Evolutionary conservation across 1,140 invertebrate genomes (phyloP), one percentile per base, ranked within the genome.

Genomic region (Achatina immaculata): DNA sequence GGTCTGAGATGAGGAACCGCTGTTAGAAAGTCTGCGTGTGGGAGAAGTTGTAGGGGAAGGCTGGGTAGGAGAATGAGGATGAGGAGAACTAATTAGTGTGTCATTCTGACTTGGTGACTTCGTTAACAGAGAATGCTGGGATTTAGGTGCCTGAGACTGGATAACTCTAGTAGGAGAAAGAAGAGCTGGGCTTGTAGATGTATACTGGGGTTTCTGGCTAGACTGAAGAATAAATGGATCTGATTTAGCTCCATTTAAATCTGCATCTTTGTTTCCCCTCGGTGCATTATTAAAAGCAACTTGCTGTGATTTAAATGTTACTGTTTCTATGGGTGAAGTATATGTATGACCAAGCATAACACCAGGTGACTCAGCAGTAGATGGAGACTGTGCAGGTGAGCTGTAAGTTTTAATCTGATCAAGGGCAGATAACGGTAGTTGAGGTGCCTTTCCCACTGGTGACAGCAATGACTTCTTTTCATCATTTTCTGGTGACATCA

Each of bases 31-130:
- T 68, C 72, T 78, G 65, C 34, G 2, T 62, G 68, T 40, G 65
- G 76, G 65, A 79, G 74, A 79, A 48, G 78, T 24, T 40, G 51
- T n/a, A 58, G 81, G 28, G 72, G 82, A 78, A 62, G 71, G 40
- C 40, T 66, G 42, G 38, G 75, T 24, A 81, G 75, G 48, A 24
- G 75, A 40, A 2, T 51, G 42, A 48, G 38, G 31, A 0, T 34
- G 11, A 28, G 72, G 24, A 34, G 72, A 74, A 6, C n/a, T 28
- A 31, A 51, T 24, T 14, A 21, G 36, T 45, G 6, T 40, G 36
- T 45, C 68, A 40, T 24, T 71, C 36, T 71, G 68, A 71, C 16
- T 55, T 6, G 28, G 40, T 36, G 72, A 74, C 14, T 51, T 55
- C 51, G 24, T 74, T n/a, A 24, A 36, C 2, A 0, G 1, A 48